phyloP scores from a whole-genome alignment of 2,113 vertebrate genomes.

The Platanista minor region DNA sequence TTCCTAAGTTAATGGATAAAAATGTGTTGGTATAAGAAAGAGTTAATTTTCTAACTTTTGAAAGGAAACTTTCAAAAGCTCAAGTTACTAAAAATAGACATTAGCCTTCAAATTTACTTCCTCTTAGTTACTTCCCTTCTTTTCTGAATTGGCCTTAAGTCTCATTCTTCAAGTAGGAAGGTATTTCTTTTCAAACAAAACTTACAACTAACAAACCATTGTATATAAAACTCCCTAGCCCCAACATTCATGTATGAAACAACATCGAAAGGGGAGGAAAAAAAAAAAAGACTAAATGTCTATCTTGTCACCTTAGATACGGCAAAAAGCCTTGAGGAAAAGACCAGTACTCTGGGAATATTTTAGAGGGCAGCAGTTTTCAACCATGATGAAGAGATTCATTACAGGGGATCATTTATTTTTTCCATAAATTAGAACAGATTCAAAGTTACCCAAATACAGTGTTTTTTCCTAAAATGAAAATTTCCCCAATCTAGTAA shows the following conservation, averaged over 20 bases:
- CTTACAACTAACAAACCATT: background rate
- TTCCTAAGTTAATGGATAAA: background rate
- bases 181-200: conserved; percentile 42
- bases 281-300: background rate
- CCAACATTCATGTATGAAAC: background rate
- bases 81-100: conserved; percentile 49
- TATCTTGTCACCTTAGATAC: background rate
- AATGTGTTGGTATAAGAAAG: background rate
- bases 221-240: background rate
- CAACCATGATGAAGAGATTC: background rate
- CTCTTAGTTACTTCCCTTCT: conserved; percentile 51
- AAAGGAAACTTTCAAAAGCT: conserved; percentile 51
- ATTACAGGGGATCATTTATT: background rate
- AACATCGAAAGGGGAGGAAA: background rate
- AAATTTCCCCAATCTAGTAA: background rate
- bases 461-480: background rate
- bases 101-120: conserved; percentile 36
- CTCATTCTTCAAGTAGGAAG: conserved; percentile 49
- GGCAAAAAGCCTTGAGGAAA: background rate
- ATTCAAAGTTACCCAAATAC: background rate
- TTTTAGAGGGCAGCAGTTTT: background rate
- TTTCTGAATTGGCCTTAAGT: background rate
- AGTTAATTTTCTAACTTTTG: conserved; percentile 35
- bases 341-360: background rate
- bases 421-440: background rate